phyloP scores from a whole-genome alignment of 1,140 invertebrate species.

The Procambarus virginalis region DNA sequence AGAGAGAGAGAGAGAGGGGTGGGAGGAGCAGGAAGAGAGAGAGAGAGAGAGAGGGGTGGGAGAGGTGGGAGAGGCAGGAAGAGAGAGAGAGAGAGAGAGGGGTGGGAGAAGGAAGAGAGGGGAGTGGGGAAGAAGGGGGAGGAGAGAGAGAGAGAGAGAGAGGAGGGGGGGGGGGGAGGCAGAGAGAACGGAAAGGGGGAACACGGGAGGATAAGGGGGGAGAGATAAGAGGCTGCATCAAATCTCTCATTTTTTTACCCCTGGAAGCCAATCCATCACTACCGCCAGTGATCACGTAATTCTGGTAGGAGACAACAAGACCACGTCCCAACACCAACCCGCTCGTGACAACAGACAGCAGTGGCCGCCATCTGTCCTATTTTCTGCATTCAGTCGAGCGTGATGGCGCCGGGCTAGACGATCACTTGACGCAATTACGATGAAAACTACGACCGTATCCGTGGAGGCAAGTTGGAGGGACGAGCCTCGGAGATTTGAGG shows the following conservation, averaged over 20 bases:
- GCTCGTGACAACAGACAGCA: not conserved
- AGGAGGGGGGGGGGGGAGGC: too few relatives aligned
- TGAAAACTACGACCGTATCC: slow-evolving; percentile 4
- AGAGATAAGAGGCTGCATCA: not conserved
- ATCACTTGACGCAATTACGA: slow-evolving; percentile 42
- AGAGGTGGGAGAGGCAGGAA: not conserved
- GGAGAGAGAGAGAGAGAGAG: not conserved
- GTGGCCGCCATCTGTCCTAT: slow-evolving; percentile 13
- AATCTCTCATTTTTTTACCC: not conserved
- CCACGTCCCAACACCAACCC: not conserved
- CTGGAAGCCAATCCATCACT: not conserved
- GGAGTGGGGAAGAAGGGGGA: not conserved
- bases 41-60: not conserved
- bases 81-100: not conserved
- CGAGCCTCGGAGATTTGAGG: not conserved
- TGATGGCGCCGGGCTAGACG: not conserved
- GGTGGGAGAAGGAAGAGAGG: not conserved
- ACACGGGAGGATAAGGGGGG: too few relatives aligned
- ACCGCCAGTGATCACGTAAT: not conserved
- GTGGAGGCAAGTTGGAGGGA: not conserved
- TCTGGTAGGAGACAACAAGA: not conserved
- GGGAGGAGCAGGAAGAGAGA: not conserved
- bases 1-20: too few relatives aligned
- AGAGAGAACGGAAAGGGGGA: too few relatives aligned
- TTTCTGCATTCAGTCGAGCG: not conserved